Percentiles rank a stretch among this genome's conserved stretches.
Evolutionary conservation across 2,888 invertebrate genomes (phyloP).

Genomic region (Noctua fimbriata): DNA sequence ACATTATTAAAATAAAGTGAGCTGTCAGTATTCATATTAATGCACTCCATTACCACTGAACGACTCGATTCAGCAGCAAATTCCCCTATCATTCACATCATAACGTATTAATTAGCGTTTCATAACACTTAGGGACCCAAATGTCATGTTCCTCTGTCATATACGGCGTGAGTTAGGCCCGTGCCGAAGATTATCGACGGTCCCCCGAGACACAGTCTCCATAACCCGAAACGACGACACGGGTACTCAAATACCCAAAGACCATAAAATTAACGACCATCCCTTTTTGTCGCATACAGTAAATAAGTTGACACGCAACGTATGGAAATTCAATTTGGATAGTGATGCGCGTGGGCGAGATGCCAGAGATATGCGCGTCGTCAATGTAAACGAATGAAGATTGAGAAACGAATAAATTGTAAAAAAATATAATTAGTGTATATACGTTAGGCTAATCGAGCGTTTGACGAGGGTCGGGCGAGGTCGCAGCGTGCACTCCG

Average conservation of each 20-base stretch:
- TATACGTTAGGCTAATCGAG: constrained; percentile 87
- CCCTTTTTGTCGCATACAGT: constrained; percentile 73
- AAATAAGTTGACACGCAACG: constrained; percentile 76
- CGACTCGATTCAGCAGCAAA: constrained; percentile 67
- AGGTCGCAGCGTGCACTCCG: constrained; percentile 80
- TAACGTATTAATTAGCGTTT: constrained; percentile 76
- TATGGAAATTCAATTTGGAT: constrained; percentile 81
- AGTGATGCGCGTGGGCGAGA: constrained; percentile 77
- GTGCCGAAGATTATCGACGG: constrained; percentile 66
- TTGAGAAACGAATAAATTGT: constrained; percentile 76
- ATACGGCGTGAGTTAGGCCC: constrained; percentile 71
- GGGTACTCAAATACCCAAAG: constrained; percentile 65
- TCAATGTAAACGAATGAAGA: constrained; percentile 73
- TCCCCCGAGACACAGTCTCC: constrained; percentile 51
- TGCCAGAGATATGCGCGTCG: constrained; percentile 78
- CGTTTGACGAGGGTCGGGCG: constrained; percentile 88
- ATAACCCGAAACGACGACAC: constrained; percentile 66
- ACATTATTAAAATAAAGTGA: constrained; percentile 66
- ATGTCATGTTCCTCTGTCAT: constrained; percentile 74
- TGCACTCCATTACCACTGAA: constrained; percentile 71
- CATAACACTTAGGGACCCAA: constrained; percentile 71
- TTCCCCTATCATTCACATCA: constrained; percentile 69
- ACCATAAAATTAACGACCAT: constrained; percentile 75
- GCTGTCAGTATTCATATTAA: constrained; percentile 75
- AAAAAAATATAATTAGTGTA: constrained; percentile 85